A percentile compares a stretch with the other conserved stretches of the same genome.
phyloP scores from a whole-genome alignment of 2,888 invertebrate species.

The Dione vanillae region DNA sequence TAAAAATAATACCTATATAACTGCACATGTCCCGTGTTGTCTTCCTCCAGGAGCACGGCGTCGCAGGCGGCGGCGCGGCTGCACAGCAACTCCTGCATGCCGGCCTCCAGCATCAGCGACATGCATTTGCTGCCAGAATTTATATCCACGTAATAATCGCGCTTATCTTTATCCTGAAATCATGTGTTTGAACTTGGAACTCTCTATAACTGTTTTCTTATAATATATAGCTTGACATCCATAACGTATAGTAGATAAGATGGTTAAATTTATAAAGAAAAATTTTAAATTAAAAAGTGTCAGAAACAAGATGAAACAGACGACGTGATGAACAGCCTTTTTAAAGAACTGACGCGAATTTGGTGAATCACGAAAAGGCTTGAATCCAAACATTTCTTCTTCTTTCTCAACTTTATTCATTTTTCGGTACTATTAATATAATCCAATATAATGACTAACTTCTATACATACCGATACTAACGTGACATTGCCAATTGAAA shows the following conservation, averaged over 20 bases:
- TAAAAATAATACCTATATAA: conserved; percentile 54
- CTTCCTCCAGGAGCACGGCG: conserved; percentile 31
- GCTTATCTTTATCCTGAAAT: conserved; percentile 55
- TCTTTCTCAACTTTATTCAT: too few species aligned
- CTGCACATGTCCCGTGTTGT: conserved; percentile 39
- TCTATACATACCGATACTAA: conserved; percentile 40
- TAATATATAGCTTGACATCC: background rate
- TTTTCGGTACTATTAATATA: too few species aligned
- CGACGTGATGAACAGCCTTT: too few species aligned
- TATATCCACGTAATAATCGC: conserved; percentile 44
- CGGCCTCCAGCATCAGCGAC: conserved; percentile 29
- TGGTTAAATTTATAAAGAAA: too few species aligned
- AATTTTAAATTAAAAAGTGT: too few species aligned
- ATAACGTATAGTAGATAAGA: too few species aligned
- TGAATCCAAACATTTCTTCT: too few species aligned
- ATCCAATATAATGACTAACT: background rate
- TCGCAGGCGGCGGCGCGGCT: background rate
- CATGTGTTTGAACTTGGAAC: background rate
- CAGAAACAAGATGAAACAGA: too few species aligned
- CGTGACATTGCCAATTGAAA: conserved; percentile 54
- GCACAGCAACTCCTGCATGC: conserved; percentile 24
- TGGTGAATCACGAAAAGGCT: too few species aligned
- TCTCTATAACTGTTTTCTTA: background rate
- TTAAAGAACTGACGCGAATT: too few species aligned
- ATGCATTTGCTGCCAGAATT: conserved; percentile 40